phyloP scores from a whole-genome alignment of 2,888 invertebrate species.

The Hermaeophaga mercurialis region DNA sequence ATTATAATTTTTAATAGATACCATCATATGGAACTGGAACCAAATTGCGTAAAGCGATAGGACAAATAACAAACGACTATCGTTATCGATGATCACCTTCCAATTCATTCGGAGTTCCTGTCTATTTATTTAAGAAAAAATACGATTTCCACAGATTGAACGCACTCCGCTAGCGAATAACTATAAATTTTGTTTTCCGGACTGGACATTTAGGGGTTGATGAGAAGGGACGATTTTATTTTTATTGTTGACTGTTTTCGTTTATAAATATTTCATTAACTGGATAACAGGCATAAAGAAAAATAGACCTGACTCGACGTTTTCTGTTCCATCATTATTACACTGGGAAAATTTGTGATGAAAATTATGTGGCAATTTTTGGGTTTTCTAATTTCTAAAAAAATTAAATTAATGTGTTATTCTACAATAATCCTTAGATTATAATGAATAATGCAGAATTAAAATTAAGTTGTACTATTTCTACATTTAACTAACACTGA shows the following conservation, averaged over 20 bases:
- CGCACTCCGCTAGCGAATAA: neutral
- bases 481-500: no score
- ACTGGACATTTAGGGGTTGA: constrained; percentile 6
- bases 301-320: no score
- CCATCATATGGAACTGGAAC: no score
- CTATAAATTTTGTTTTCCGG: constrained; percentile 7
- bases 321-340: no score
- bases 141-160: constrained; percentile 1
- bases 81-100: neutral
- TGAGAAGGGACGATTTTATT: constrained; percentile 14
- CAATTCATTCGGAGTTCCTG: neutral
- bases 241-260: constrained; percentile 8
- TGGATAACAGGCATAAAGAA: constrained; percentile 1
- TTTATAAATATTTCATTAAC: constrained; percentile 16
- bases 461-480: no score
- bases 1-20: no score
- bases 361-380: no score
- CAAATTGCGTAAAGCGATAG: neutral
- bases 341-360: no score
- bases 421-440: no score
- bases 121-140: constrained; percentile 11
- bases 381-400: no score
- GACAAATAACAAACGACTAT: neutral
- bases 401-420: no score
- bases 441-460: no score